Conservation (phyloP, 1,140 invertebrate species). For the Hylaeus anthracinus region DNA sequence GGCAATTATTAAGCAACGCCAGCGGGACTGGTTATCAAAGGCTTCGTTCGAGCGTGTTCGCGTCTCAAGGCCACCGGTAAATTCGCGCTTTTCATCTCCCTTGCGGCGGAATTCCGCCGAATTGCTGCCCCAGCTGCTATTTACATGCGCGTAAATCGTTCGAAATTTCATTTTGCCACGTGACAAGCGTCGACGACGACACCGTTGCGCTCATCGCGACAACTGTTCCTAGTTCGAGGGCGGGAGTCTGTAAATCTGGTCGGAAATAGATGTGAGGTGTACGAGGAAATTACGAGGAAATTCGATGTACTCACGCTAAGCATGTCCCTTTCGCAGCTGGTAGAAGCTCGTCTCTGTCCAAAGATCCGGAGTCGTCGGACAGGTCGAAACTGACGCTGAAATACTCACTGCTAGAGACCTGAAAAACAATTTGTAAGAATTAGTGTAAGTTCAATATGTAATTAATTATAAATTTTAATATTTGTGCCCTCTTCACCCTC, state of each 20-base stretch:
- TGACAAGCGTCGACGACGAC: not conserved
- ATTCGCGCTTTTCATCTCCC: slow-evolving; percentile 2
- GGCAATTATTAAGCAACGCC: slow-evolving; percentile 23
- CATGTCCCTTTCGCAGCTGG: slow-evolving; percentile 86
- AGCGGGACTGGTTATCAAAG: not conserved
- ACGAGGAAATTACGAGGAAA: not conserved
- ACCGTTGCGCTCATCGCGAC: not conserved
- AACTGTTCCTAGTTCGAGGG: not conserved
- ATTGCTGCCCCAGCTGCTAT: slow-evolving; percentile 3
- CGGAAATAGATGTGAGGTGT: not conserved
- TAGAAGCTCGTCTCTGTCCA: slow-evolving; percentile 85
- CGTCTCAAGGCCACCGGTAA: slow-evolving; percentile 1
- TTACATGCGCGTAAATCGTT: slow-evolving; percentile 21
- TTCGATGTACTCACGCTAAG: slow-evolving; percentile 84
- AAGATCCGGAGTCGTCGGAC: slow-evolving; percentile 78
- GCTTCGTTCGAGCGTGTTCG: not conserved
- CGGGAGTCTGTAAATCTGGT: too few species aligned
- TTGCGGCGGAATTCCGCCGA: not conserved
- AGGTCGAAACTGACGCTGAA: slow-evolving; percentile 88
- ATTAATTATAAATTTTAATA: too few species aligned
- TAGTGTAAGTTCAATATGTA: not conserved
- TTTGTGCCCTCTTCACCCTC: too few species aligned
- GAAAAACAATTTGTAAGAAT: slow-evolving; percentile 55
- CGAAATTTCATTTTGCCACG: slow-evolving; percentile 32
- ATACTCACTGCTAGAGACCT: slow-evolving; percentile 89